Evolutionary conservation across 2,113 vertebrate genomes (phyloP), one percentile per base, ranked within the genome.

Genomic region (Pyxicephalus adspersus): DNA sequence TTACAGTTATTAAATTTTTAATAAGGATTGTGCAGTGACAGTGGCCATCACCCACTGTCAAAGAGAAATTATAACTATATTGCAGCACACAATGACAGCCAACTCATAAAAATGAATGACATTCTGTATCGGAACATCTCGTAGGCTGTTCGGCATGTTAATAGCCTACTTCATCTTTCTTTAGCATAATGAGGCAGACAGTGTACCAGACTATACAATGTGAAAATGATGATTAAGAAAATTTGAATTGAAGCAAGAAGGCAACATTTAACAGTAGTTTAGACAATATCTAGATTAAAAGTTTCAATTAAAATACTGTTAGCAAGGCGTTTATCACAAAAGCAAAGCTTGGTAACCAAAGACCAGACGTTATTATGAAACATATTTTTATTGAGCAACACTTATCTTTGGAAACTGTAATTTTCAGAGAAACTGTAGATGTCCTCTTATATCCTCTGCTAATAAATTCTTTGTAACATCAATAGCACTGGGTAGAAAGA

Each of bases 71-170:
- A 89, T 87, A 90, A 91, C 87, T 92, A 92, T 92, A 91, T 85
- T 89, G 90, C 88, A 85, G 88, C 85, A 86, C 76, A 86, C 84
- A 87, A 86, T 92, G 91, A 92, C 91, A 94, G 87, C 86, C 84
- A 91, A 88, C 88, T 91, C 91, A 92, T 92, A 94, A 93, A 94
- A 94, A 92, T 93, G 92, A 92, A 90, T 92, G 93, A 90, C 91
- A 91, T 87, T 88, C 90, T 88, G 88, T 91, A 94, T 92, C 90
- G 83, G 91, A 92, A 91, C 88, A 92, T 93, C 91, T 91, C 87
- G 83, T 88, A 84, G 88, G 87, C 87, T 84, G 74, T 88, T 92
- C 88, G 83, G 91, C 88, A 92, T 92, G 87, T 88, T 93, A 94
- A 94, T 92, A 87, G 90, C 91, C 90, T 90, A 86, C 90, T 93